Percentiles rank a stretch among this genome's conserved stretches.
Evolutionary conservation across 2,113 vertebrate species (phyloP).

Genomic region (Pagrus major): DNA sequence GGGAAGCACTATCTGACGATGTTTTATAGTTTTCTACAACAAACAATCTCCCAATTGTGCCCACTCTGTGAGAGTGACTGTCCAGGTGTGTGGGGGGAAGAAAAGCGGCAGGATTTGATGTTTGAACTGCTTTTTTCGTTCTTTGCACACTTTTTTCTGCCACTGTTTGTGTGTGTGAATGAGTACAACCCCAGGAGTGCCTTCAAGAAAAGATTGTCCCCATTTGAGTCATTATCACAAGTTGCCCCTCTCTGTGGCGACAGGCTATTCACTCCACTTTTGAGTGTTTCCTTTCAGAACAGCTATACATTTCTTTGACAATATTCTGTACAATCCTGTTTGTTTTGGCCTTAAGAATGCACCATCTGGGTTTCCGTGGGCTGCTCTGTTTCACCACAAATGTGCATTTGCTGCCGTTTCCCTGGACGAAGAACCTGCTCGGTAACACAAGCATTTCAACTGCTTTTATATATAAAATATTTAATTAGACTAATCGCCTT

Average conservation of each 20-base stretch:
- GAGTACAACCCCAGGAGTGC: not conserved
- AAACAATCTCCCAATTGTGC: too few species aligned
- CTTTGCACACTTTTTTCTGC: too few species aligned
- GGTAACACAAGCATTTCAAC: not conserved
- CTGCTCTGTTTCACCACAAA: not conserved
- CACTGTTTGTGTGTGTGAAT: too few species aligned
- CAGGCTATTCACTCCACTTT: not conserved
- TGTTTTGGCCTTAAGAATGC: not conserved
- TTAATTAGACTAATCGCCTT: slow-evolving; percentile 62
- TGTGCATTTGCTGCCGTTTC: slow-evolving; percentile 5
- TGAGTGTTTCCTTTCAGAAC: not conserved
- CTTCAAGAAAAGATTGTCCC: not conserved
- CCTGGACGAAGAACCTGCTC: not conserved
- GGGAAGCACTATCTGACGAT: too few species aligned
- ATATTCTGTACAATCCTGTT: not conserved
- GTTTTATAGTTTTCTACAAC: too few species aligned
- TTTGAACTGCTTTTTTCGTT: too few species aligned
- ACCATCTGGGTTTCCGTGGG: not conserved
- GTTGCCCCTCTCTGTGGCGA: too few species aligned
- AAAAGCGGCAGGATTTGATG: too few species aligned
- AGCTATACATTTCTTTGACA: not conserved
- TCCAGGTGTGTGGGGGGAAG: too few species aligned
- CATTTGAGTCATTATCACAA: not conserved
- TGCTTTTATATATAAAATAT: slow-evolving; percentile 45
- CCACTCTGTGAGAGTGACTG: too few species aligned